These are phyloP conservation scores for Patiria pectinifera DNA, from an alignment of 53 echinoderm and acorn worm genomes.

Conservation along the genomic window DNA sequence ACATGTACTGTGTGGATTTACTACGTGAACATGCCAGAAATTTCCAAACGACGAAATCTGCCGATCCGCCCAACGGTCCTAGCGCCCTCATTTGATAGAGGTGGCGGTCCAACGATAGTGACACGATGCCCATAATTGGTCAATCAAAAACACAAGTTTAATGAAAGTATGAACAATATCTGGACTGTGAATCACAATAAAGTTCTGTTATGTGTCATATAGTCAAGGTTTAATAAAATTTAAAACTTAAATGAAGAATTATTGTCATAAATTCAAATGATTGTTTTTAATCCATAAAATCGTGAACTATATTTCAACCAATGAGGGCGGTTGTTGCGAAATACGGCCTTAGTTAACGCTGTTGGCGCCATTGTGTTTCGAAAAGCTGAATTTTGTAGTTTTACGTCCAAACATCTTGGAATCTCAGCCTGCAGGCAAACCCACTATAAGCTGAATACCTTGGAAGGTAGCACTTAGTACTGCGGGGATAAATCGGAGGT, in stretches of 20 bases:
- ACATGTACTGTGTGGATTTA: background rate
- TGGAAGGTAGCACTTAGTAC: background rate
- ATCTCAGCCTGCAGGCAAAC: background rate
- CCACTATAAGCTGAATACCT: background rate
- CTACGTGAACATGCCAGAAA: background rate
- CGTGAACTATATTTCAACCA: background rate
- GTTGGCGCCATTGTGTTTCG: constrained; percentile 65
- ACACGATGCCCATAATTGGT: constrained; percentile 19
- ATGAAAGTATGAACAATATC: background rate
- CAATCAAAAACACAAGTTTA: background rate
- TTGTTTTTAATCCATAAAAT: background rate
- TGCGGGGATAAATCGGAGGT: background rate
- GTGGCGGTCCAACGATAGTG: background rate
- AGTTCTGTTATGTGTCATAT: no score
- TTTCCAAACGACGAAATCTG: background rate
- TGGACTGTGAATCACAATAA: no score
- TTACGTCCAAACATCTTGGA: constrained; percentile 12
- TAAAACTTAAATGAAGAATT: no score
- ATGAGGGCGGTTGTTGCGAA: constrained; percentile 7
- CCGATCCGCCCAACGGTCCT: constrained; percentile 15
- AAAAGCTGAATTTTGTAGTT: constrained; percentile 25
- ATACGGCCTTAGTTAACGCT: background rate
- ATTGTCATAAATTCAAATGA: background rate
- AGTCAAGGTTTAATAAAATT: no score
- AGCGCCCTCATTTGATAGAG: constrained; percentile 61